Evolutionary conservation across 2,113 vertebrate species (phyloP).

Genomic region (Loxodonta africana): DNA sequence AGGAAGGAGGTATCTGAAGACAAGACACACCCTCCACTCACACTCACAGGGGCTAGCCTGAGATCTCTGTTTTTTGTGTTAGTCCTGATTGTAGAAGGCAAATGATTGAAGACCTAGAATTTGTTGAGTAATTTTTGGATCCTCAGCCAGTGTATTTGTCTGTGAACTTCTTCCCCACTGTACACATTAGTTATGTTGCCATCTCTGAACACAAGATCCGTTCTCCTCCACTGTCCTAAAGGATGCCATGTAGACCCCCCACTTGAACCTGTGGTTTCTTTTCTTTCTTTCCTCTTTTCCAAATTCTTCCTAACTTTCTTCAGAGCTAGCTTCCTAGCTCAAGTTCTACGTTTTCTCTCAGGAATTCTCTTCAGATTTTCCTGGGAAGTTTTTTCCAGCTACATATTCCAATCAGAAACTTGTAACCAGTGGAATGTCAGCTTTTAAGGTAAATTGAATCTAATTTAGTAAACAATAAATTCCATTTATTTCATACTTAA

Average conservation of each 20-base stretch:
- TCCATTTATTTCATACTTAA: not conserved
- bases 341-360: not conserved
- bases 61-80: not conserved
- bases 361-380: not conserved
- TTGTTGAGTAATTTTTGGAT: not conserved
- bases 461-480: not conserved
- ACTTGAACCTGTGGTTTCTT: too few species aligned
- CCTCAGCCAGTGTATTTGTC: not conserved
- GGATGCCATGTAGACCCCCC: not conserved
- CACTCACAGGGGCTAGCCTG: not conserved
- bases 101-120: not conserved
- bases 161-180: not conserved
- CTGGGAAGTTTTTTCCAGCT: not conserved
- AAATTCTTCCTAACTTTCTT: not conserved
- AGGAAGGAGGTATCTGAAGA: not conserved
- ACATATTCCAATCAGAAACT: not conserved
- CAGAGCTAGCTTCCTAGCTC: not conserved
- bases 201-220: not conserved
- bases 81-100: not conserved
- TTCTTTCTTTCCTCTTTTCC: not conserved
- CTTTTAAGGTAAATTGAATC: not conserved
- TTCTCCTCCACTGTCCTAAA: not conserved
- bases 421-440: not conserved
- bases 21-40: not conserved
- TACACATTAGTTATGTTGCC: not conserved